Evolutionary conservation across 2,113 vertebrate genomes (phyloP), one percentile per base, ranked within the genome.

Genomic region (Zingel zingel): DNA sequence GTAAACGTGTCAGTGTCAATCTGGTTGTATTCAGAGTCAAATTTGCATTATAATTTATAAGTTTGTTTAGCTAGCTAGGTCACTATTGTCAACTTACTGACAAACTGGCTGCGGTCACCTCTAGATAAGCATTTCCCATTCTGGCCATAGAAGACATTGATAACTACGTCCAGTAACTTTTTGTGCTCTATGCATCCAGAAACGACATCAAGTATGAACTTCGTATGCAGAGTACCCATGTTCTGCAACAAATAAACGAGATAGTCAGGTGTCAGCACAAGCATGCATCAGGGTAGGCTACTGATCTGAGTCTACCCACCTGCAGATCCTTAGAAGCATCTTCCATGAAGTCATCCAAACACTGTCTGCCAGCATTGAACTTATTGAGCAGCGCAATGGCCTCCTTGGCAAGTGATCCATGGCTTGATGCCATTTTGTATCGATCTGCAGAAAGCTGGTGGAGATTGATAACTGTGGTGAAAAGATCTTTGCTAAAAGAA

Each of bases 121-220:
- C 81, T 87, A 15, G 87, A 91, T 76, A 94, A 92, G 21, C 82
- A 78, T 61, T 81, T 95, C 27, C 95, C 94, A 10, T 96, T 93
- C 39, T 83, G 93, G 27, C 54, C 85, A 63, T 95, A 98, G 94
- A 98, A 99, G 30, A 95, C 91, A 13, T 94, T 91, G 51, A 98
- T 88, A 18, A 98, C 96, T 21, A 95, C 68, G 57, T 96, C 93
- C 92, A 99, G 80, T 50, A 98, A 59, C 67, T 92, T 92, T 89
- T 88, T 95, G 77, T 97, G 94, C 80, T 96, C 94, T 18, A 95
- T 87, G 78, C 97, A 99, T 61, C 97, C 97, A n/a, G 95, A 94
- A 51, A 99, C 71, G 6, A 94, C 86, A 48, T 96, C 95, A 66
- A 96, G 78, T 10, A 97, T 72, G 82, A 98, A 97, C 2, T 86